Evolutionary conservation across 2,888 invertebrate genomes (phyloP), one percentile per base, ranked within the genome.

Genomic region (Hecatera dysodea): DNA sequence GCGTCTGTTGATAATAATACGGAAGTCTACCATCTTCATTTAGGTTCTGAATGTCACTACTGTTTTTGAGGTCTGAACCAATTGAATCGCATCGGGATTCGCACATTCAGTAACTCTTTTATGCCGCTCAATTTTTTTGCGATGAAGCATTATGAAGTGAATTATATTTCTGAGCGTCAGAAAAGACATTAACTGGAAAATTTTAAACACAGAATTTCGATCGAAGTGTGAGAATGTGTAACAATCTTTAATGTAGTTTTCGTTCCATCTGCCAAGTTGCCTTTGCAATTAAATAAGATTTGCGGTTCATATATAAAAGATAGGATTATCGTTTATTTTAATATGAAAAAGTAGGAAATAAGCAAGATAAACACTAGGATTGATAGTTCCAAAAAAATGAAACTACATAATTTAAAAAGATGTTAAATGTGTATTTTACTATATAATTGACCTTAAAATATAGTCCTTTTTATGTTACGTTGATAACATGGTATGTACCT

Each of bases 1-100:
- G 74, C 97, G 95, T 50, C 96, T 96, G 87, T 1, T 56, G 64
- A 65, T 39, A 46, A 44, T 27, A 60, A 67, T 29, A 46, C 50
- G 24, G 60, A 53, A 53, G 36, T 72, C 57, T 42, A 33, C 55
- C 46, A 7, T 44, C 19, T 44, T 68, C 36, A 42, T 22, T 29
- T 42, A 29, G 42, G 22, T n/a, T 39, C n/a, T 27, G 33, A 60
- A 44, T 9, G 6, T 19, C 19, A 19, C 19, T 9, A 9, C 33
- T 57, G 0, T 33, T 22, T 53, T 46, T 46, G 8, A 22, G 11
- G 22, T 11, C 24, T 27, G 19, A 5, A 19, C 11, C 27, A 53
- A 12, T 44, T 1, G 6, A 42, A 12, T 33, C 9, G 3, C 0
- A 22, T 29, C 6, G 2, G 2, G 12, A 55, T 55, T 55, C 9